Conservation (phyloP, 2,888 invertebrate species). For the Isotomurus palustris region DNA sequence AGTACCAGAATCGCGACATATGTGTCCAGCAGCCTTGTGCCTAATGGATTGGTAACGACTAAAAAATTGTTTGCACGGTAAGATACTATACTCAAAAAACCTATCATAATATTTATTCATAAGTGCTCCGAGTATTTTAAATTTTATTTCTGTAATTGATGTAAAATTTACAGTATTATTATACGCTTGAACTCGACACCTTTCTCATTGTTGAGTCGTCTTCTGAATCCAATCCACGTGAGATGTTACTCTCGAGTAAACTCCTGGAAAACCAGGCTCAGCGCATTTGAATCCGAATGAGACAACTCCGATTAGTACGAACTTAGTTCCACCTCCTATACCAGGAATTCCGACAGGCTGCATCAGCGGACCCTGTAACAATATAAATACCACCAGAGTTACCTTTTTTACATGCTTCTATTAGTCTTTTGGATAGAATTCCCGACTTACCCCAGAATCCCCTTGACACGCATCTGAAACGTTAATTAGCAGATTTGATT, state of each 20-base stretch:
- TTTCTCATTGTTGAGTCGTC: too few relatives aligned
- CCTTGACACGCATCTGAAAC: conserved; percentile 38
- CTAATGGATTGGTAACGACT: too few relatives aligned
- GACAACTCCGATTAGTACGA: conserved; percentile 63
- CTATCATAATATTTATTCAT: too few relatives aligned
- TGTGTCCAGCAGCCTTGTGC: too few relatives aligned
- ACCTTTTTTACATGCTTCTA: background rate
- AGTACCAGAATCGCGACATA: too few relatives aligned
- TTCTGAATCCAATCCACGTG: conserved; percentile 63
- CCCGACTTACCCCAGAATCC: conserved; percentile 8
- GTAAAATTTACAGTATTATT: too few relatives aligned
- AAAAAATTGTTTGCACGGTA: too few relatives aligned
- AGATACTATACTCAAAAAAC: too few relatives aligned
- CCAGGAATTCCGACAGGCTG: conserved; percentile 54
- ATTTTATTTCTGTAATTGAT: too few relatives aligned
- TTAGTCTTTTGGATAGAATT: background rate
- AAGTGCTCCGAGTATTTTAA: too few relatives aligned
- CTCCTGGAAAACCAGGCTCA: conserved; percentile 61
- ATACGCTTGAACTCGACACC: too few relatives aligned
- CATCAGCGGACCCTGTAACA: conserved; percentile 71
- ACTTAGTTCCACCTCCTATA: conserved; percentile 47
- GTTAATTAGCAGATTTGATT: too few relatives aligned
- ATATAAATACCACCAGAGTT: conserved; percentile 28
- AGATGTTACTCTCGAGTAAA: conserved; percentile 64
- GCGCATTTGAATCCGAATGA: conserved; percentile 63